phyloP scores from a whole-genome alignment of 2,888 invertebrate species.

The Agapetus fuscipes region DNA sequence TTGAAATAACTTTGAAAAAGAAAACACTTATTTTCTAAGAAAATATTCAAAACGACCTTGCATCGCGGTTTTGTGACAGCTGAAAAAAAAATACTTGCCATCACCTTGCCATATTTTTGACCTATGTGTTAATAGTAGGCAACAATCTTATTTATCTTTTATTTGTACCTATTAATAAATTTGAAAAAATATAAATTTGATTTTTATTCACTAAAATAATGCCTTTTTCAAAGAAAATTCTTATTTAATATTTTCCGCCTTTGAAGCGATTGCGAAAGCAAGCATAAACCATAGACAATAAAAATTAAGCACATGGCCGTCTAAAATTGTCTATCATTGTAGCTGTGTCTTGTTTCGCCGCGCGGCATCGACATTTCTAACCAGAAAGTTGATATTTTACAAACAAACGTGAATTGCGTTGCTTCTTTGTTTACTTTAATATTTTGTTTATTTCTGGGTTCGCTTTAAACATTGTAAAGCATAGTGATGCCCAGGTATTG shows the following conservation, averaged over 20 bases:
- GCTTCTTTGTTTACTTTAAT: neutral
- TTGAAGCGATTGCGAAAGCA: neutral
- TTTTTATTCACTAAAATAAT: too few species aligned
- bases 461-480: neutral
- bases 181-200: too few species aligned
- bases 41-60: too few species aligned
- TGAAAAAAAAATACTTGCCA: neutral
- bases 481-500: neutral
- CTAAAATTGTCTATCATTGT: conserved; percentile 1
- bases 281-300: conserved; percentile 3
- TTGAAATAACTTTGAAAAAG: too few species aligned
- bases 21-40: too few species aligned
- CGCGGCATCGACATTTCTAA: conserved; percentile 8
- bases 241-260: neutral
- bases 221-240: too few species aligned
- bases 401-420: too few species aligned
- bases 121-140: too few species aligned
- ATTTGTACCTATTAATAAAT: too few species aligned
- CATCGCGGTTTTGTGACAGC: too few species aligned
- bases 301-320: neutral
- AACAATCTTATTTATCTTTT: too few species aligned
- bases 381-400: neutral
- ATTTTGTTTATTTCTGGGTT: neutral
- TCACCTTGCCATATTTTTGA: neutral
- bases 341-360: conserved; percentile 4